Evolutionary conservation across 1,140 invertebrate genomes (phyloP), one percentile per base, ranked within the genome.

Genomic region (Drosophila sproati): DNA sequence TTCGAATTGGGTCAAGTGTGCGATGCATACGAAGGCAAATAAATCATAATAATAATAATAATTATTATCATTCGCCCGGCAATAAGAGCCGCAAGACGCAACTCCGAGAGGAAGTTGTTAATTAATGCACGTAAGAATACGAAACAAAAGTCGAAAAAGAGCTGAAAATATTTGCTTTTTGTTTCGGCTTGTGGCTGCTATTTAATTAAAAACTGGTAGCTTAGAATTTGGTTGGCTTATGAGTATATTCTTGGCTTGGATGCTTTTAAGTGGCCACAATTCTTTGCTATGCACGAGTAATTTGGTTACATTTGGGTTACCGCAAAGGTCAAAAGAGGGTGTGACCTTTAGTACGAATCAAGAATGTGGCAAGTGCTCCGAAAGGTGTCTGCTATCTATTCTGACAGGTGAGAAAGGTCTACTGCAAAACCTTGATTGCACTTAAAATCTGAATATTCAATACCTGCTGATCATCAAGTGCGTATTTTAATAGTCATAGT

Each of bases 1-100:
- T 75, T 29, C 47, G 80, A 89, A 78, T 89, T 89, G 83, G 83
- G 85, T 88, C 83, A 83, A 80, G 72, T 89, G 85, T 83, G 83
- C 70, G 77, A 54, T 66, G 85, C 70, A 83, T 88, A 75, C 64
- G 61, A 88, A 83, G 20, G 12, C 37, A 73, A 79, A 71, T 82
- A 87, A 69, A 70, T 75, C 59, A 75, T 50, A 41, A 73, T 62
- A 39, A 76, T 81, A 75, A 86, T 87, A 77, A 88, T 88, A 72
- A 48, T 54, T 80, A 88, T 88, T 74, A 48, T 54, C 77, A 77
- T 88, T 88, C 80, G 79, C 69, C 55, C 50, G 70, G 70, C 73
- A 73, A 77, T 77, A 78, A 88, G 79, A 79, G 78, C 61, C 48
- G 59, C 62, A 34, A 61, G 32, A 60, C 50, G 52, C 62, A 59